Evolutionary conservation across 2,113 vertebrate genomes (phyloP), one percentile per base, ranked within the genome.

Genomic region (Drymodes brunneopygia): DNA sequence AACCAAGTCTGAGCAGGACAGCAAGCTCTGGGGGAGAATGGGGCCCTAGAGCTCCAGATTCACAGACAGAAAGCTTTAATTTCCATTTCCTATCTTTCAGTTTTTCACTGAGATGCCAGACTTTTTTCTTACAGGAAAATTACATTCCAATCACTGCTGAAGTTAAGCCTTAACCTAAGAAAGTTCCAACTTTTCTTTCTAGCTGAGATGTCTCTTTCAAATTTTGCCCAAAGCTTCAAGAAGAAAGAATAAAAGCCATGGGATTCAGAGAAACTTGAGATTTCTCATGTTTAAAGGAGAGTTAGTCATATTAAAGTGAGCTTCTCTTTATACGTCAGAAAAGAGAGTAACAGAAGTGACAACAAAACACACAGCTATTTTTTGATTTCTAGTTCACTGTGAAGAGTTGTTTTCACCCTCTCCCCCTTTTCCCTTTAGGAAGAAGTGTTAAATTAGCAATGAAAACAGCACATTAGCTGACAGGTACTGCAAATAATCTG

Each of bases 391-490:
- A 35, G 77, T 45, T 75, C 57, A 61, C 86, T 81, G 67, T 58
- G 60, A 90, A 88, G 78, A 94, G 88, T 67, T 60, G 62, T 86
- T 93, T 96, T 89, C 88, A 90, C 93, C 54, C 79, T 91, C 81
- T 88, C 35, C 71, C 74, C 45, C 74, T 61, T 66, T 64, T 88
- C 64, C 72, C 65, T 73, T 87, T 60, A 86, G 72, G 91, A 97
- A 96, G 79, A 88, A 93, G 79, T 92, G 95, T 95, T 97, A 95
- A 95, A 82, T 92, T 95, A 96, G 83, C 69, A 92, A 95, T 60
- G 80, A 85, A 91, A 95, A 71, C 89, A 88, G 61, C 72, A 86
- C 92, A 88, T 94, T 92, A 87, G 72, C 74, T 91, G 93, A 81
- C 85, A 95, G 91, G 96, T 81, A 85, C 78, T 53, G 79, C 57